These are phyloP conservation scores for Rhopalosiphum padi DNA, from an alignment of 1,140 invertebrate genomes.

Conservation along the genomic window DNA sequence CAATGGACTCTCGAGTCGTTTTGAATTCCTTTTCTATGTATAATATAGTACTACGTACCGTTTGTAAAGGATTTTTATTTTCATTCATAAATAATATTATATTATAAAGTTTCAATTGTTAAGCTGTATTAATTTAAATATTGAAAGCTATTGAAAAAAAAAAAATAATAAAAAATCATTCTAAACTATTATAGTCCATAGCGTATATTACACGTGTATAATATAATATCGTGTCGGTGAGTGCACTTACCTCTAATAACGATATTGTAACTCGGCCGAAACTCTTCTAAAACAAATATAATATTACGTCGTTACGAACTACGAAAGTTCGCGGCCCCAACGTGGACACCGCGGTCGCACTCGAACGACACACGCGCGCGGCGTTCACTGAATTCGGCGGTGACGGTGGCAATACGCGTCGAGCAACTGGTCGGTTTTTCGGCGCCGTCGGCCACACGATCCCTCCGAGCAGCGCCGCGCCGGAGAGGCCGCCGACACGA, in stretches of 20 bases:
- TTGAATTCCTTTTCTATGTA: no score
- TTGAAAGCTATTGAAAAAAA: no score
- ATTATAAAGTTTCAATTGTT: no score
- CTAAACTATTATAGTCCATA: no score
- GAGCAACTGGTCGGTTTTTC: constrained; percentile 46
- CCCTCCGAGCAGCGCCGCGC: constrained; percentile 14
- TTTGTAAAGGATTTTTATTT: no score
- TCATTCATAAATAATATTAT: no score
- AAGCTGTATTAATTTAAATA: no score
- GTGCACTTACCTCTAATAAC: background rate
- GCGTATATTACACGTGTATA: background rate
- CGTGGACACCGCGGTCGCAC: background rate
- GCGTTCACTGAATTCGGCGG: background rate
- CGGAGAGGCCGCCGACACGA: background rate
- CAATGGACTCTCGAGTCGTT: no score
- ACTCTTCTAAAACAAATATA: background rate
- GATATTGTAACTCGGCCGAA: background rate
- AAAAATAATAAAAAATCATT: no score
- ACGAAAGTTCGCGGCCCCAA: background rate
- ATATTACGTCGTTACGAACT: background rate
- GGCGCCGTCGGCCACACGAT: background rate
- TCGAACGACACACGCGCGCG: background rate
- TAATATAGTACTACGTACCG: no score
- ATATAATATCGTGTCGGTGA: background rate
- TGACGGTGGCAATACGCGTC: background rate